Percentiles rank a stretch among this genome's conserved stretches.
These are phyloP conservation scores for Myiotriccus ornatus DNA, from an alignment of 2,797 vertebrate species.

Conservation along the genomic window DNA sequence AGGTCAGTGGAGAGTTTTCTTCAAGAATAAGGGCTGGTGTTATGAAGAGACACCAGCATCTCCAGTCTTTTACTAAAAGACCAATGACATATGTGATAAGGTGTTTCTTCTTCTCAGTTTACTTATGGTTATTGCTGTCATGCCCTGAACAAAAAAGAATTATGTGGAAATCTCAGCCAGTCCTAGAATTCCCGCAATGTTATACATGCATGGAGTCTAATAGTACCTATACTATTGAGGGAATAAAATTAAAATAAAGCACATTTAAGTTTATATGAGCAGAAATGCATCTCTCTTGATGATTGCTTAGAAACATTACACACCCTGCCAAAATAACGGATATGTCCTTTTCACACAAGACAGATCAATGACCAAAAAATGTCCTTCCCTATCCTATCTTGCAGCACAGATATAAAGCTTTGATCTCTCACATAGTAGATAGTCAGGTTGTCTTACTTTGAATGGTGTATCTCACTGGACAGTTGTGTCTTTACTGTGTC, in stretches of 20 bases:
- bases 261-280: neutral
- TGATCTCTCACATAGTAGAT: neutral
- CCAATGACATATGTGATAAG: neutral
- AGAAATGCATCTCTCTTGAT: neutral
- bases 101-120: neutral
- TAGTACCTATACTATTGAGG: neutral
- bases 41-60: neutral
- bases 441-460: neutral
- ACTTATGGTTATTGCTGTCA: neutral
- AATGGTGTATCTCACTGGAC: neutral
- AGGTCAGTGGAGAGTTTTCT: neutral
- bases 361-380: neutral
- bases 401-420: neutral
- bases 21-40: neutral
- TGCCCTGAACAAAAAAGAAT: neutral
- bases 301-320: neutral
- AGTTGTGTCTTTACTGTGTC: neutral
- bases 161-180: neutral
- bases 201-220: neutral
- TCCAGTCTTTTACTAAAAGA: neutral
- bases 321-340: neutral
- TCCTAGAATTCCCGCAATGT: neutral
- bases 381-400: neutral
- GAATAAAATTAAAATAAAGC: neutral
- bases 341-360: neutral